Evolutionary conservation across 2,113 vertebrate species (phyloP).

Genomic region (Campylomormyrus tamandua): DNA sequence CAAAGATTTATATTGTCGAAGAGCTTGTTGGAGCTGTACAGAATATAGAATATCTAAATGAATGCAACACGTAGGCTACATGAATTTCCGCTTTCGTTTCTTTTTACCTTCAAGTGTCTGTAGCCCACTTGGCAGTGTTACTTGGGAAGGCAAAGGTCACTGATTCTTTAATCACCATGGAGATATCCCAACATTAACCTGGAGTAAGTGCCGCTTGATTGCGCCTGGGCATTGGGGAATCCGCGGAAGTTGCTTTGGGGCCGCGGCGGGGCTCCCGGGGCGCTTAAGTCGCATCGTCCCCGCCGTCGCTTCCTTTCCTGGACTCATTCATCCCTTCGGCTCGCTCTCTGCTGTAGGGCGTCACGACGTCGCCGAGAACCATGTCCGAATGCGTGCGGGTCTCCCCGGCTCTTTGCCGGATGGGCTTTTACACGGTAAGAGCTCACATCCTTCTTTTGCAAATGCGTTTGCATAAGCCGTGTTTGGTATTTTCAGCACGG

Average conservation of each 20-base stretch:
- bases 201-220: not conserved
- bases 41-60: not conserved
- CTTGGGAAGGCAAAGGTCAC: not conserved
- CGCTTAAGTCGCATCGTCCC: not conserved
- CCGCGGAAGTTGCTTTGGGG: not conserved
- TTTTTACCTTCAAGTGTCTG: not conserved
- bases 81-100: not conserved
- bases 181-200: slow-evolving; percentile 9
- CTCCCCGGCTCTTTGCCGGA: slow-evolving; percentile 82
- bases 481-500: not conserved
- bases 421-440: slow-evolving; percentile 85
- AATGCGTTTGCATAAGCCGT: not conserved
- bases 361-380: slow-evolving; percentile 61
- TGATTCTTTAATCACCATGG: slow-evolving; percentile 12
- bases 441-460: not conserved
- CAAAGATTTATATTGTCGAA: not conserved
- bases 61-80: not conserved
- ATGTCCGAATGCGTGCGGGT: slow-evolving; percentile 88
- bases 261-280: not conserved
- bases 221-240: not conserved
- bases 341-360: slow-evolving; percentile 60
- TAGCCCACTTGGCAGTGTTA: slow-evolving; percentile 12
- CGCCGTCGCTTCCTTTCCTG: slow-evolving; percentile 3
- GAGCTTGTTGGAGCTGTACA: not conserved
- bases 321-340: slow-evolving; percentile 50